Conservation (phyloP, 2,888 invertebrate species). For the Drymonia ruficornis region DNA sequence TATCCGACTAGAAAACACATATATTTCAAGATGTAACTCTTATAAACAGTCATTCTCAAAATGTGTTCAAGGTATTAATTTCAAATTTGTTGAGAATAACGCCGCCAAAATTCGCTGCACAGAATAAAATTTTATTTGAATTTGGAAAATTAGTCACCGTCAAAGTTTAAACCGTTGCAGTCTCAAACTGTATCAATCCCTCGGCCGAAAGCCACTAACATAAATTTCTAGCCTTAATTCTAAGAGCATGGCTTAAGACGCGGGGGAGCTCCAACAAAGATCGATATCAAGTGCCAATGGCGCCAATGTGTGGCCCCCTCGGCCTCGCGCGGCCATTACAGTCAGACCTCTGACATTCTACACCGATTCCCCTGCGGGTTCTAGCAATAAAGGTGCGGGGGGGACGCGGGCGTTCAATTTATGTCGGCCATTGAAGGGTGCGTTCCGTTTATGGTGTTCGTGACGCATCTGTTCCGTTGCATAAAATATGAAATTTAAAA, state of each 20-base stretch:
- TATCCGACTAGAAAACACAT: background rate
- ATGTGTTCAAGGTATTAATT: no score
- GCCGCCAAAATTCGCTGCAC: background rate
- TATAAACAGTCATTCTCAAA: no score
- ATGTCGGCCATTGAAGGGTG: conserved; percentile 61
- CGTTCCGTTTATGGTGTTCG: conserved; percentile 71
- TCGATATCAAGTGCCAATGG: conserved; percentile 79
- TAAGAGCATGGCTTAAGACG: conserved; percentile 64
- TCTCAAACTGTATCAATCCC: conserved; percentile 48
- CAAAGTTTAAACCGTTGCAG: conserved; percentile 49
- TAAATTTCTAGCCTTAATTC: conserved; percentile 77
- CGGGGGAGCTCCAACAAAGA: conserved; percentile 76
- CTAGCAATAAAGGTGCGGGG: conserved; percentile 49
- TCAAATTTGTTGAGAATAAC: background rate
- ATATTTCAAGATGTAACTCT: background rate
- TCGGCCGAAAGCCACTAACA: conserved; percentile 62
- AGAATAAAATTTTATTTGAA: conserved; percentile 2
- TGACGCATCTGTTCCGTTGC: conserved; percentile 79
- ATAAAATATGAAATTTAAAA: conserved; percentile 73
- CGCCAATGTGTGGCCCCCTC: conserved; percentile 74
- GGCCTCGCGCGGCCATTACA: conserved; percentile 57
- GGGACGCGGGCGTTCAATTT: conserved; percentile 53
- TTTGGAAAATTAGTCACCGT: conserved; percentile 47
- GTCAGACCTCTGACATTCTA: conserved; percentile 61
- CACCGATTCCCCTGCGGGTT: conserved; percentile 51